Conservation (phyloP, 2,113 vertebrate genomes). For the Boulengeromyrus knoepffleri region DNA sequence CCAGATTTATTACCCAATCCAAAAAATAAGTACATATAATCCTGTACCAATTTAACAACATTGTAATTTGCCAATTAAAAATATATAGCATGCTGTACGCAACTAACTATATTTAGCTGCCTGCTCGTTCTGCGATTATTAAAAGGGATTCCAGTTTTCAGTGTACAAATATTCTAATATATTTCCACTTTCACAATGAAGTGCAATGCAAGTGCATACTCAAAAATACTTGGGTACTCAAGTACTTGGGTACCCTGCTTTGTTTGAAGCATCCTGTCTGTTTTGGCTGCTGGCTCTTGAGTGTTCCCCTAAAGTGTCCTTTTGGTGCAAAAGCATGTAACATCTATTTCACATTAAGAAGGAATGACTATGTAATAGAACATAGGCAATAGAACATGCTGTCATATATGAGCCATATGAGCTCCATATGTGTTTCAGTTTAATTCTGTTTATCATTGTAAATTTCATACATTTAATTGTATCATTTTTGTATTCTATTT, state of each 20-base stretch:
- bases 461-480: neutral
- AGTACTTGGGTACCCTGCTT: neutral
- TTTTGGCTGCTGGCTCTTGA: neutral
- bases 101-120: neutral
- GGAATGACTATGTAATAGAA: neutral
- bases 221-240: too few relatives aligned
- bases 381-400: neutral
- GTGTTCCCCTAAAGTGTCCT: neutral
- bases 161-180: too few relatives aligned
- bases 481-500: neutral
- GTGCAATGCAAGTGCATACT: too few relatives aligned
- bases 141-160: too few relatives aligned
- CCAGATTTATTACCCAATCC: neutral
- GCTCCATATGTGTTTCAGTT: neutral
- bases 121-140: too few relatives aligned
- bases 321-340: neutral
- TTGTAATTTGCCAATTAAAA: neutral
- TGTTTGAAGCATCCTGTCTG: neutral
- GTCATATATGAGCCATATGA: neutral
- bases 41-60: neutral
- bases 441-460: neutral
- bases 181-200: too few relatives aligned
- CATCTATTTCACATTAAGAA: neutral
- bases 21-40: neutral
- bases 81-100: neutral